Base-by-base conservation (phyloP, 2,888 invertebrate genomes). In the Tipula helvola region DNA sequence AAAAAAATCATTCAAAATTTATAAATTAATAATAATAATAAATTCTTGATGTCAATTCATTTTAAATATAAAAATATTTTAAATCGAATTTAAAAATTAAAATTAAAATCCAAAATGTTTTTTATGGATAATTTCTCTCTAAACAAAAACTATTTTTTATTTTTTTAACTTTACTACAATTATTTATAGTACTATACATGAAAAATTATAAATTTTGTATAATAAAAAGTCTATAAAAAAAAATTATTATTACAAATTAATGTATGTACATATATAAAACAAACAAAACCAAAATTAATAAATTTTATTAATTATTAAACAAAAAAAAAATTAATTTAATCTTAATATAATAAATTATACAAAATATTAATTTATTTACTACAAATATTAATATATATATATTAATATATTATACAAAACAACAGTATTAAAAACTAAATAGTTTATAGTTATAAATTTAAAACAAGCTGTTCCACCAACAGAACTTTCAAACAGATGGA, bases 231-330 rank as follows among this genome's bases (percentile, higher is more conserved):
- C 12, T 28, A 85, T 85, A n/a, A 85, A 85, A 85, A 12, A 41
- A 39, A 41, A 16, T 42, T 42, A 85, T 18, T 85, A 85, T 85
- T 85, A 85, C 42, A 85, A 42, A 42, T 42, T 16, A 41, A 42
- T 85, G 42, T 42, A 85, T 85, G 85, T 85, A 85, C 42, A 85
- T 85, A 85, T 85, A 85, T 85, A 85, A 42, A 85, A 85, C 16
- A 85, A 83, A 28, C 84, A 39, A 84, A 84, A 83, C 2, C 39
- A 41, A 85, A 85, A 39, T 42, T 39, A 39, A 85, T 85, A 42
- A 85, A 85, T 84, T 39, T 36, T 84, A 52, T 52, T 52, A 52
- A 52, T 52, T 52, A 52, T 85, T 28, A n/a, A 85, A 8, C n/a
- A 13, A 39, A 84, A 84, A 36, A 84, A 84, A 85, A 16, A 85